A percentile compares a stretch with the other conserved stretches of the same genome.
These are phyloP conservation scores for Cololabis saira DNA, from an alignment of 2,113 vertebrate species.

Conservation along the genomic window DNA sequence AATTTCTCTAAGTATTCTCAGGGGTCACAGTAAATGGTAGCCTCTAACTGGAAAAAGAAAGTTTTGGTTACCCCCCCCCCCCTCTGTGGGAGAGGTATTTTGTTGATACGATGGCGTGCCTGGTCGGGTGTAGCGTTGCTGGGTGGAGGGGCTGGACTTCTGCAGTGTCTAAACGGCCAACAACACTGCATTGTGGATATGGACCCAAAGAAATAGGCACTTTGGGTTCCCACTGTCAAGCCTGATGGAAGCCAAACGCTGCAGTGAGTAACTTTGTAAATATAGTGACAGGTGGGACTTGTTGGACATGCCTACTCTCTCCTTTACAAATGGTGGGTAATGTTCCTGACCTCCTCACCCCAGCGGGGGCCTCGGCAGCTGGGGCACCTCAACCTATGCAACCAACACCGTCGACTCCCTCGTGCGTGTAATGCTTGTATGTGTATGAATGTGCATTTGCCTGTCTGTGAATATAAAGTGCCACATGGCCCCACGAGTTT, in stretches of 20 bases:
- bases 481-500: conserved; percentile 52
- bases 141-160: conserved; percentile 6
- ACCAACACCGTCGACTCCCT: conserved; percentile 49
- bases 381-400: conserved; percentile 66
- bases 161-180: conserved; percentile 34
- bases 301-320: conserved; percentile 77
- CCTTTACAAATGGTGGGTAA: conserved; percentile 76
- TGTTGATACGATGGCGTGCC: conserved; percentile 38
- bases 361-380: conserved; percentile 70
- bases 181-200: conserved; percentile 37
- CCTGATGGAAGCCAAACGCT: conserved; percentile 71
- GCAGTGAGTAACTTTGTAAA: conserved; percentile 73
- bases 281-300: conserved; percentile 78
- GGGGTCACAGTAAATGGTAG: not conserved
- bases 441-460: conserved; percentile 41
- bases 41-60: not conserved
- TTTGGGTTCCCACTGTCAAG: conserved; percentile 56
- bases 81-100: conserved; percentile 21
- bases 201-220: conserved; percentile 32
- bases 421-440: conserved; percentile 32
- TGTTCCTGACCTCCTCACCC: conserved; percentile 78
- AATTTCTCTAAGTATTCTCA: conserved; percentile 1
- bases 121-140: not conserved
- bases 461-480: conserved; percentile 50
- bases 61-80: conserved; percentile 1